phyloP scores from a whole-genome alignment of 2,888 invertebrate genomes.

The Pegoplata infirma region DNA sequence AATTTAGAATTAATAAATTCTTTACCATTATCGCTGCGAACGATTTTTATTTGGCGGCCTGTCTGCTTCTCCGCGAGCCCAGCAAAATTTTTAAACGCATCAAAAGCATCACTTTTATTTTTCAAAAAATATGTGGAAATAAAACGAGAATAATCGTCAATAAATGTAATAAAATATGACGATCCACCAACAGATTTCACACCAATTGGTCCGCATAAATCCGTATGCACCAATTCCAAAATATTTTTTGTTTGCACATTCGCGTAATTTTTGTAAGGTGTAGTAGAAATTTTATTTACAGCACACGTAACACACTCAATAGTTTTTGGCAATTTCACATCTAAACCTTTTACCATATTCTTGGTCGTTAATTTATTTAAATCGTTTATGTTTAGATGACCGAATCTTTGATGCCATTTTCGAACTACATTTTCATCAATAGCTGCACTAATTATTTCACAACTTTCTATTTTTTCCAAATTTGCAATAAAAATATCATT shows the following conservation, averaged over 20 bases:
- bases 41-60: too few species aligned
- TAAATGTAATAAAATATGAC: too few species aligned
- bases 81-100: too few species aligned
- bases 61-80: too few species aligned
- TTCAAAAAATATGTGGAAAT: too few species aligned
- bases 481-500: background rate
- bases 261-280: background rate
- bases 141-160: too few species aligned
- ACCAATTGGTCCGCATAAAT: too few species aligned
- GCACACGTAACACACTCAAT: constrained; percentile 5
- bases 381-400: background rate
- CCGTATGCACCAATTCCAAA: too few species aligned
- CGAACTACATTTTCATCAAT: background rate
- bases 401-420: constrained; percentile 3
- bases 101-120: too few species aligned
- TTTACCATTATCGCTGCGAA: too few species aligned
- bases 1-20: too few species aligned
- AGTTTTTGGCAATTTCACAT: background rate
- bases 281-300: constrained; percentile 1
- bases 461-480: background rate
- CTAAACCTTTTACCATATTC: constrained; percentile 5
- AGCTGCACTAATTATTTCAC: background rate
- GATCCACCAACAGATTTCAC: too few species aligned
- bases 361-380: background rate
- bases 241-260: background rate